Evolutionary conservation across 1,140 invertebrate genomes (phyloP).

Genomic region (Drosophila nigromelanica): DNA sequence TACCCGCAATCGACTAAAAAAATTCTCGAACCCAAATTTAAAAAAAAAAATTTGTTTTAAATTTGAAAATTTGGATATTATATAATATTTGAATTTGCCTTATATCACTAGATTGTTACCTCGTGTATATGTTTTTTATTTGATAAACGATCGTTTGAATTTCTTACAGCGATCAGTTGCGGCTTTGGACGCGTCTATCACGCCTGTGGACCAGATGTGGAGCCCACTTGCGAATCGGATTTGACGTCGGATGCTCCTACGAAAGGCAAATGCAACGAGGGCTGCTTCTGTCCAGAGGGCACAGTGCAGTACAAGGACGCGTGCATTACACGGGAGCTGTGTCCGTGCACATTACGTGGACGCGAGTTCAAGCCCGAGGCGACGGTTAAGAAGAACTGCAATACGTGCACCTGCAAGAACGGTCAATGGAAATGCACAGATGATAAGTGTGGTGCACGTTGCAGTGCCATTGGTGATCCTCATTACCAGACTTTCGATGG

Average conservation of each 20-base stretch:
- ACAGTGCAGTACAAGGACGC: constrained; percentile 88
- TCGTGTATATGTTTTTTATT: background rate
- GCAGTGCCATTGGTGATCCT: constrained; percentile 93
- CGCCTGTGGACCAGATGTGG: constrained; percentile 87
- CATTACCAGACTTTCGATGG: constrained; percentile 97
- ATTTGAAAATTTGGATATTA: no score
- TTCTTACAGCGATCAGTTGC: constrained; percentile 87
- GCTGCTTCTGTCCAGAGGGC: constrained; percentile 93
- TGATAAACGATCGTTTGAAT: background rate
- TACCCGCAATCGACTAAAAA: no score
- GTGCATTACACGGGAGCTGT: constrained; percentile 89
- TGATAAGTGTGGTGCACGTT: constrained; percentile 89
- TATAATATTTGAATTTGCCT: no score
- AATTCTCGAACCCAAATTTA: no score
- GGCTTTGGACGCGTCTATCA: constrained; percentile 88
- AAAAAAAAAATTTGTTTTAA: no score
- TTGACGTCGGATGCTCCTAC: constrained; percentile 57
- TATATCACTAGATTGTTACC: no score
- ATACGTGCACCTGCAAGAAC: constrained; percentile 86
- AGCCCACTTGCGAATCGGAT: constrained; percentile 85
- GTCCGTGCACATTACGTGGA: constrained; percentile 92
- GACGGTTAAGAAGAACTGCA: constrained; percentile 91
- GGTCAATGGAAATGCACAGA: constrained; percentile 92
- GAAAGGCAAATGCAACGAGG: constrained; percentile 89
- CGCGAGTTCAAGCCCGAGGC: constrained; percentile 90